Evolutionary conservation across 1,140 invertebrate genomes (phyloP).

Genomic region (Maconellicoccus hirsutus): DNA sequence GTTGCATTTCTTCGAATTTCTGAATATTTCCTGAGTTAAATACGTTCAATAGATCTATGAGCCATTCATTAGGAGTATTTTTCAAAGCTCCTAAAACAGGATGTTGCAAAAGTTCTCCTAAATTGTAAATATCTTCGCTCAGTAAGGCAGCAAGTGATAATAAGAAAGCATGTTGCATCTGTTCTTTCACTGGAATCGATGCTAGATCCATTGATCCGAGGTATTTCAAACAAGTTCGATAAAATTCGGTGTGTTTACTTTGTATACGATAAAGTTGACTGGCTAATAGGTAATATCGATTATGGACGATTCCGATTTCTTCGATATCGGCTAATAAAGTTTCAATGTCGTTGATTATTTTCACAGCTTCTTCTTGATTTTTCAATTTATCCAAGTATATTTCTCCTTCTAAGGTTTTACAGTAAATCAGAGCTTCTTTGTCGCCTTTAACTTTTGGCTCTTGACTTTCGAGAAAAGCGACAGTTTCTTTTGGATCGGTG

Average conservation of each 20-base stretch:
- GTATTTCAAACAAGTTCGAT: slow-evolving; percentile 86
- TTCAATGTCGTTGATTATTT: slow-evolving; percentile 83
- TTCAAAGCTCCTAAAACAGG: slow-evolving; percentile 79
- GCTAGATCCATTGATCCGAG: slow-evolving; percentile 81
- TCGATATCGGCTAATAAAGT: slow-evolving; percentile 75
- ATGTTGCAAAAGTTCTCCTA: slow-evolving; percentile 92
- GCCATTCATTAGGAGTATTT: slow-evolving; percentile 72
- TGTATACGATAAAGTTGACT: slow-evolving; percentile 79
- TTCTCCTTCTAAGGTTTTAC: slow-evolving; percentile 72
- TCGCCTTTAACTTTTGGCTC: slow-evolving; percentile 79
- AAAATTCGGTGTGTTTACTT: slow-evolving; percentile 85
- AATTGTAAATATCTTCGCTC: slow-evolving; percentile 93
- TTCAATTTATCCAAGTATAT: slow-evolving; percentile 70
- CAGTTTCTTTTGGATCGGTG: slow-evolving; percentile 63
- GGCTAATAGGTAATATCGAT: slow-evolving; percentile 86
- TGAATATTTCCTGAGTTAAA: slow-evolving; percentile 87
- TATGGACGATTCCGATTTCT: slow-evolving; percentile 86
- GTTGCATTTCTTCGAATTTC: slow-evolving; percentile 69
- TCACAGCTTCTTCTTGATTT: slow-evolving; percentile 63
- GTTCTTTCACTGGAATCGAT: slow-evolving; percentile 49
- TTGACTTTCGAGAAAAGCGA: slow-evolving; percentile 73
- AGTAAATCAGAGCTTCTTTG: slow-evolving; percentile 72
- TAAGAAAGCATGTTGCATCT: slow-evolving; percentile 76
- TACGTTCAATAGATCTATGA: slow-evolving; percentile 77
- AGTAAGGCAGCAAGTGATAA: slow-evolving; percentile 85